phyloP scores from a whole-genome alignment of 1,140 invertebrate species.

The Atopsyche davidsoni region DNA sequence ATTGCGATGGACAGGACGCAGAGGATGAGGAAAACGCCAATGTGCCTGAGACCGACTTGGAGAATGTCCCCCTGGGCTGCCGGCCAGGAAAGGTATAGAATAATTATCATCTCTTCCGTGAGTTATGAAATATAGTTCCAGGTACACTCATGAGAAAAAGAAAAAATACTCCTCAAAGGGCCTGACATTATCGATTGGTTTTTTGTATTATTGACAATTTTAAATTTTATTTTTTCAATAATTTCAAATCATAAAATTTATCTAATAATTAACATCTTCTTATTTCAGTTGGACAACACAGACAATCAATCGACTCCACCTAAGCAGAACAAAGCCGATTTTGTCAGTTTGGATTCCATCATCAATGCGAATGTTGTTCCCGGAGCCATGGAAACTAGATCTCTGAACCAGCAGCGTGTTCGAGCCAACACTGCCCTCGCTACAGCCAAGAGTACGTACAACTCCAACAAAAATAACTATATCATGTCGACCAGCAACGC shows the following conservation, averaged over 20 bases:
- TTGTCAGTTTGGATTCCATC: conserved; percentile 25
- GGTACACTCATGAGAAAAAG: too few relatives aligned
- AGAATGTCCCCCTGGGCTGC: conserved; percentile 15
- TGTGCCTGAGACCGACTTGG: conserved; percentile 5
- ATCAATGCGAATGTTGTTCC: conserved; percentile 16
- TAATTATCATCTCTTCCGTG: too few relatives aligned
- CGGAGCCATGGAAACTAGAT: conserved; percentile 5
- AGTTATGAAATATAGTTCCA: too few relatives aligned
- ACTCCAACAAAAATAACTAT: conserved; percentile 24
- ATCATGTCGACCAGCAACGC: conserved; percentile 16
- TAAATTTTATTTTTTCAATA: too few relatives aligned
- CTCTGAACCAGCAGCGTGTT: conserved; percentile 5
- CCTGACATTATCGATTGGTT: too few relatives aligned
- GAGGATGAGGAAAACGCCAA: conserved; percentile 20
- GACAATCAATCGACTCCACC: conserved; percentile 9
- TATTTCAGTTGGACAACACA: conserved; percentile 43
- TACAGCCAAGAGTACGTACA: conserved; percentile 18
- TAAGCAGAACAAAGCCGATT: conserved; percentile 24
- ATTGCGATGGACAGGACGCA: conserved; percentile 35
- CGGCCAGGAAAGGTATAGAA: conserved; percentile 5
- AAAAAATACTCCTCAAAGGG: too few relatives aligned
- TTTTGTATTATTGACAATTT: too few relatives aligned
- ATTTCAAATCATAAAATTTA: too few relatives aligned
- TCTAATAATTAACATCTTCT: too few relatives aligned
- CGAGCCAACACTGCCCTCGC: conserved; percentile 14